Percentiles rank a stretch among this genome's conserved stretches.
Conservation (phyloP, 2,797 vertebrate species). For the Enteromius viviparus region DNA sequence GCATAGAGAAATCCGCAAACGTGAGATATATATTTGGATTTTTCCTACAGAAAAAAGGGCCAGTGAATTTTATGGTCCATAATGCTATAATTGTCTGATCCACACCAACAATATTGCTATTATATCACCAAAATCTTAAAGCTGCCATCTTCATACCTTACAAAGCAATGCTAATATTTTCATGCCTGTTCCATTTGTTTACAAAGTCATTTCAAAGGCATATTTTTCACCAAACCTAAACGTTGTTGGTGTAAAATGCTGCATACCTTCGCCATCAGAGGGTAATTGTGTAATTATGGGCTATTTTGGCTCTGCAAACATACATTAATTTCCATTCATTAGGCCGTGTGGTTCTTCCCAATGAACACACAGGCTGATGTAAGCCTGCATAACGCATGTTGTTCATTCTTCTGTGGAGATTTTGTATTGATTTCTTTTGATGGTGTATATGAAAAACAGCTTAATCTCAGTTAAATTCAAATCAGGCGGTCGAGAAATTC, state of each 20-base stretch:
- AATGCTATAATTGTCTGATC: constrained; percentile 2
- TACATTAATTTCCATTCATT: constrained; percentile 83
- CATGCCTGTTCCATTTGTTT: constrained; percentile 70
- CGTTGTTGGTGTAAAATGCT: constrained; percentile 71
- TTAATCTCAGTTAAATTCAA: constrained; percentile 51
- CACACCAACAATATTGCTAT: constrained; percentile 22
- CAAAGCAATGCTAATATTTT: constrained; percentile 65
- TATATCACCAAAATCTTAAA: constrained; percentile 21
- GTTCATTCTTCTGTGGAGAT: constrained; percentile 58
- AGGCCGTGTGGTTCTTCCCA: constrained; percentile 71
- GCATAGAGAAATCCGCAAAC: background rate
- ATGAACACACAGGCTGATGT: constrained; percentile 74
- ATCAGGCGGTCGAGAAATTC: constrained; percentile 50
- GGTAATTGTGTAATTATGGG: constrained; percentile 80
- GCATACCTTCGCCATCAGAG: constrained; percentile 75
- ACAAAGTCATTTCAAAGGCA: constrained; percentile 75
- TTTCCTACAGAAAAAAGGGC: background rate
- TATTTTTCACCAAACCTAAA: constrained; percentile 72
- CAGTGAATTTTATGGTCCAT: background rate
- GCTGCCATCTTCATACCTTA: constrained; percentile 37
- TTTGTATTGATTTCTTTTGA: constrained; percentile 58
- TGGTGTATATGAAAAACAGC: constrained; percentile 43
- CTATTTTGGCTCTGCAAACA: constrained; percentile 78
- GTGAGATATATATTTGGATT: background rate
- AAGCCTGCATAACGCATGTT: constrained; percentile 75